These are phyloP conservation scores for Patella vulgata DNA, from an alignment of 1,140 invertebrate species.

Conservation along the genomic window DNA sequence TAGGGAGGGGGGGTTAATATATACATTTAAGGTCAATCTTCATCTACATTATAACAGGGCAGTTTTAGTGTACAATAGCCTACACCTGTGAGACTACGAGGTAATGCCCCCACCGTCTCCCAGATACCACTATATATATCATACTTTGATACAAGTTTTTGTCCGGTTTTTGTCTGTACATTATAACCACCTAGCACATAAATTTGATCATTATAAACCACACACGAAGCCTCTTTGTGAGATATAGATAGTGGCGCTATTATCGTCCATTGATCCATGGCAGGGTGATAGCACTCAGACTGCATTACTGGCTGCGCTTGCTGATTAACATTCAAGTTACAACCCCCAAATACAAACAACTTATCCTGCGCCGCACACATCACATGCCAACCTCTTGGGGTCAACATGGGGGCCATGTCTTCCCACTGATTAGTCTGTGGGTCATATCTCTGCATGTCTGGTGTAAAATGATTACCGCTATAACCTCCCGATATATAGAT, in stretches of 20 bases:
- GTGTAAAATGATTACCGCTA: conserved; percentile 65
- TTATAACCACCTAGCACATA: conserved; percentile 67
- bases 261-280: conserved; percentile 75
- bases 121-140: conserved; percentile 64
- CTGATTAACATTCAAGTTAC: conserved; percentile 73
- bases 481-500: conserved; percentile 66
- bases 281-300: conserved; percentile 77
- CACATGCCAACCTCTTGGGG: conserved; percentile 66
- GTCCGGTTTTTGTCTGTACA: conserved; percentile 67
- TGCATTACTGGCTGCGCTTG: conserved; percentile 77
- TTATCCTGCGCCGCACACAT: conserved; percentile 73
- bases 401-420: conserved; percentile 65
- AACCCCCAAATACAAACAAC: conserved; percentile 79
- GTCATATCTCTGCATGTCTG: conserved; percentile 65
- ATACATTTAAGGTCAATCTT: too few relatives aligned
- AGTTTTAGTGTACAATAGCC: conserved; percentile 64
- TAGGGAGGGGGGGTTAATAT: too few relatives aligned
- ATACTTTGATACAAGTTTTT: conserved; percentile 64
- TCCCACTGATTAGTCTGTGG: conserved; percentile 63
- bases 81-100: conserved; percentile 64
- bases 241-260: conserved; percentile 72
- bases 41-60: conserved; percentile 59
- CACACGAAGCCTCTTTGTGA: conserved; percentile 67
- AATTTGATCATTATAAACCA: conserved; percentile 64
- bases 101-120: conserved; percentile 65